A percentile compares a stretch with the other conserved stretches of the same genome.
phyloP scores from a whole-genome alignment of 2,888 invertebrate species.

The Glyphotaelius pellucidus region DNA sequence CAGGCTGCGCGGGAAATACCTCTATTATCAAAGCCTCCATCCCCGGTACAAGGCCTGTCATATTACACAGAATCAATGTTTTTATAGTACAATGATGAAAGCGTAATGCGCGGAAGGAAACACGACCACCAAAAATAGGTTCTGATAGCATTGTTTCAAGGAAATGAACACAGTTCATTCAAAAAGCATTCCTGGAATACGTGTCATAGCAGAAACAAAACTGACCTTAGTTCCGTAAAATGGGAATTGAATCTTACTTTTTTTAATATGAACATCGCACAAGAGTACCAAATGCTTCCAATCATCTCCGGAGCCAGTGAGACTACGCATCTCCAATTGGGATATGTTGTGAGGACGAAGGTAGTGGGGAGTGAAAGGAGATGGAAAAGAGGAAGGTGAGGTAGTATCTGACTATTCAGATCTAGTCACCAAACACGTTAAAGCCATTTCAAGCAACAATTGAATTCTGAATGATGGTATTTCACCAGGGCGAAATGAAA shows the following conservation, averaged over 20 bases:
- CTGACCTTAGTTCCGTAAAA: not conserved
- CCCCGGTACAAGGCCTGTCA: not conserved
- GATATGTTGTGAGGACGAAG: no score
- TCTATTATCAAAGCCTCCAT: not conserved
- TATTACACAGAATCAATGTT: not conserved
- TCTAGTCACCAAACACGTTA: no score
- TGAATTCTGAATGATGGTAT: no score
- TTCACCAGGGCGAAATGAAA: no score
- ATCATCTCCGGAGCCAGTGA: no score
- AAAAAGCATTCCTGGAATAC: not conserved
- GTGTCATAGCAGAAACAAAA: not conserved
- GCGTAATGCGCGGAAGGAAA: not conserved
- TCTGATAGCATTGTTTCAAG: not conserved
- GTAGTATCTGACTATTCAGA: no score
- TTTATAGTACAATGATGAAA: not conserved
- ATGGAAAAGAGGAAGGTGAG: no score
- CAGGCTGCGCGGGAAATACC: not conserved
- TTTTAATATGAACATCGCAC: no score
- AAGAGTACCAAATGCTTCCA: no score
- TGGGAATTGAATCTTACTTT: not conserved
- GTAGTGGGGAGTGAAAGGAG: no score
- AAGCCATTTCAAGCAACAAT: no score
- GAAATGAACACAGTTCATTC: not conserved
- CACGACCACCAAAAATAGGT: not conserved
- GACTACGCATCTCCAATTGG: no score